Conservation (phyloP, 2,113 vertebrate genomes). For the Carassius carassius region DNA sequence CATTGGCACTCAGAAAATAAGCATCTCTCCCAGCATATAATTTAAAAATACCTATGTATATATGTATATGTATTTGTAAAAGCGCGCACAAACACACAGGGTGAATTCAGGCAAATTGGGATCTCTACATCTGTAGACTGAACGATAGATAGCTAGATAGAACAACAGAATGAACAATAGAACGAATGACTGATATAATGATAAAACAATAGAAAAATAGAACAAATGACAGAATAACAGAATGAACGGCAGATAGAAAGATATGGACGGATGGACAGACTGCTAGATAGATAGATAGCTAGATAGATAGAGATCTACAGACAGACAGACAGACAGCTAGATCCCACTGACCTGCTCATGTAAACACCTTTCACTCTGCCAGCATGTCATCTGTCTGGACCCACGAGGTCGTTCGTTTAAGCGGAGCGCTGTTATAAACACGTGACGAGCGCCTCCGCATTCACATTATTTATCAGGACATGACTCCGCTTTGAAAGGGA, state of each 20-base stretch:
- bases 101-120: neutral
- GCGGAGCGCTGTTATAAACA: neutral
- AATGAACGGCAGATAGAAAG: no score
- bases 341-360: neutral
- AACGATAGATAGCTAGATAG: neutral
- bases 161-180: neutral
- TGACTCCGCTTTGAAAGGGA: neutral
- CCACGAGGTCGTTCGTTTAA: neutral
- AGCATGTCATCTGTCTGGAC: slow-evolving; percentile 7
- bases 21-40: slow-evolving; percentile 2
- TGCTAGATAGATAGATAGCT: no score
- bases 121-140: neutral
- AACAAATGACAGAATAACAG: no score
- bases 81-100: neutral
- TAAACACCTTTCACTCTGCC: slow-evolving; percentile 29
- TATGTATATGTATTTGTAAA: neutral
- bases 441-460: neutral
- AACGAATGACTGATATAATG: no score
- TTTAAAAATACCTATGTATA: neutral
- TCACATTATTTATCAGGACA: neutral
- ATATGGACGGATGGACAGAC: no score
- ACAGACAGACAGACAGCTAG: no score
- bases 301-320: no score
- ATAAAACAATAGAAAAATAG: no score
- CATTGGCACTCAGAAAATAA: slow-evolving; percentile 1